phyloP scores from a whole-genome alignment of 2,113 vertebrate genomes.

The Proteles cristata region DNA sequence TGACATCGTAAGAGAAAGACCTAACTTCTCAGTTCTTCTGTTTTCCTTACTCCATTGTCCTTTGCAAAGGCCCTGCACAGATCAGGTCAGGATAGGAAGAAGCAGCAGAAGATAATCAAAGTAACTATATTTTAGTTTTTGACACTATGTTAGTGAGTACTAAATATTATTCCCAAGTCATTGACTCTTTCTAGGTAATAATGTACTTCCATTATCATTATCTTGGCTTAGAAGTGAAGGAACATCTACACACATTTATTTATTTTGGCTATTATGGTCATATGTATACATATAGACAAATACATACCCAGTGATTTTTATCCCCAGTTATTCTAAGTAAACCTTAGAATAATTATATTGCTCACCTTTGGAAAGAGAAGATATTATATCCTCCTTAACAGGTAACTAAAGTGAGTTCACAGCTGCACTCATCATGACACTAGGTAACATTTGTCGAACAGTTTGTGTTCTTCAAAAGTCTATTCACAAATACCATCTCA shows the following conservation, averaged over 20 bases:
- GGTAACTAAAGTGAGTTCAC: slow-evolving; percentile 33
- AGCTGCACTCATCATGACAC: slow-evolving; percentile 41
- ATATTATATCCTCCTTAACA: background rate
- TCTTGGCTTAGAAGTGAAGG: background rate
- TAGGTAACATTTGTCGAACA: slow-evolving; percentile 23
- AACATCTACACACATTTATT: background rate
- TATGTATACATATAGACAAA: background rate
- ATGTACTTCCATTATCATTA: background rate
- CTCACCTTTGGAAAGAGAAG: background rate
- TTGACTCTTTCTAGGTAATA: background rate
- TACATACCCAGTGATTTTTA: background rate
- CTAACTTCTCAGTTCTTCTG: background rate
- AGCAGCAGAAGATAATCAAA: background rate
- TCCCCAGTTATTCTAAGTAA: background rate
- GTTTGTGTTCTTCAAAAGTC: slow-evolving; percentile 37
- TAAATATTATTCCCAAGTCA: slow-evolving; percentile 11
- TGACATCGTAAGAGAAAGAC: background rate
- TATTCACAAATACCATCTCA: slow-evolving; percentile 26
- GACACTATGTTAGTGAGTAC: background rate
- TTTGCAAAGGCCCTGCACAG: background rate
- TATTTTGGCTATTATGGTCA: background rate
- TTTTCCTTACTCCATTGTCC: background rate
- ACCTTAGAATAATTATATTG: slow-evolving; percentile 43
- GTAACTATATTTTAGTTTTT: background rate
- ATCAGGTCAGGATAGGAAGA: background rate